Evolutionary conservation across 2,113 vertebrate genomes (phyloP).

Genomic region (Lasiurus cinereus): DNA sequence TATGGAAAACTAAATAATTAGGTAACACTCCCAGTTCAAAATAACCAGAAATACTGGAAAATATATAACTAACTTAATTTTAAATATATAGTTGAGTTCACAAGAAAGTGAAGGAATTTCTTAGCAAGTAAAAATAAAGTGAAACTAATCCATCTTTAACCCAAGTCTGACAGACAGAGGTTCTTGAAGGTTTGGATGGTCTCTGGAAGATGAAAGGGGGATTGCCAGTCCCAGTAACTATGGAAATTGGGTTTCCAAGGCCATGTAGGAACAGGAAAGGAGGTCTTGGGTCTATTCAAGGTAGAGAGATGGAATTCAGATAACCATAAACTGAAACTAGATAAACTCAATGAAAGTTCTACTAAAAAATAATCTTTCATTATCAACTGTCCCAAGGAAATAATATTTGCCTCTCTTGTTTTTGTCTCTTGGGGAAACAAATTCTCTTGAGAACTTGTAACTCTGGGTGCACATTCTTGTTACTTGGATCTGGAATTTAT

Average conservation of each 20-base stretch:
- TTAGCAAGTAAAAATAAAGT: not conserved
- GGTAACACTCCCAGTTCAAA: not conserved
- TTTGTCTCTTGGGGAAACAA: not conserved
- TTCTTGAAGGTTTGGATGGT: not conserved
- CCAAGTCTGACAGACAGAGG: not conserved
- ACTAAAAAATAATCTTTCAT: not conserved
- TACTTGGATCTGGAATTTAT: conserved; percentile 25
- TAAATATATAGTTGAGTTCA: not conserved
- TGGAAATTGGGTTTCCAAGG: conserved; percentile 28
- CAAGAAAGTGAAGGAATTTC: not conserved
- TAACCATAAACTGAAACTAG: not conserved
- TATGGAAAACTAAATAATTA: not conserved
- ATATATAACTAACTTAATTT: not conserved
- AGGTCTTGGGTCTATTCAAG: not conserved
- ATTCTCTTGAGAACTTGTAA: conserved; percentile 1
- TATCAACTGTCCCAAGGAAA: not conserved
- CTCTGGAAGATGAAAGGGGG: not conserved
- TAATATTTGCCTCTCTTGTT: not conserved
- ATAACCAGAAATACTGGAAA: not conserved
- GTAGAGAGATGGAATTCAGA: not conserved
- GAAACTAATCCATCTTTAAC: not conserved
- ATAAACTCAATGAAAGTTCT: conserved; percentile 1
- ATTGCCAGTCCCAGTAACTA: not conserved
- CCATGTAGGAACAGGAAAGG: not conserved
- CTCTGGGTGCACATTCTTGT: not conserved